These are phyloP conservation scores for Mylabris phalerata DNA, from an alignment of 1,140 invertebrate genomes.

Conservation along the genomic window DNA sequence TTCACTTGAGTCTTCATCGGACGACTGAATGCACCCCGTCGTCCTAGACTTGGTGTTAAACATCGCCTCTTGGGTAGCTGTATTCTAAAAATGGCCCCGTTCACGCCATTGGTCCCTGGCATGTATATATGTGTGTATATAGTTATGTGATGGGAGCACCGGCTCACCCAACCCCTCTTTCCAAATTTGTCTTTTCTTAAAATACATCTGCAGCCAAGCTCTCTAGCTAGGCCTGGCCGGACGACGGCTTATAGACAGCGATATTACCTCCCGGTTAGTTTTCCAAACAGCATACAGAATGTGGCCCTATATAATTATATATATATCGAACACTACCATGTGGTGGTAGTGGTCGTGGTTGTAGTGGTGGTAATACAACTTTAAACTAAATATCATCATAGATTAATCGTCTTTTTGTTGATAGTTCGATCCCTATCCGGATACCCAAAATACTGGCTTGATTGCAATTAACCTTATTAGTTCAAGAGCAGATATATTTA, in stretches of 20 bases:
- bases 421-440: too few species aligned
- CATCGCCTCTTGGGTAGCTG: constrained; percentile 34
- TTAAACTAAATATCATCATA: too few species aligned
- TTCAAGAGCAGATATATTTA: neutral
- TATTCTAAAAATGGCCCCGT: constrained; percentile 54
- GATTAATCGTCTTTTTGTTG: too few species aligned
- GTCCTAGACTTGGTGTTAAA: constrained; percentile 10
- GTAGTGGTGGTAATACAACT: too few species aligned
- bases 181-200: constrained; percentile 76
- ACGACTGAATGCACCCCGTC: constrained; percentile 45
- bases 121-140: neutral
- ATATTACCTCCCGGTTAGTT: constrained; percentile 13
- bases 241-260: constrained; percentile 10
- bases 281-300: constrained; percentile 6
- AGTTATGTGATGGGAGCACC: constrained; percentile 11
- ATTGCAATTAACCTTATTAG: too few species aligned
- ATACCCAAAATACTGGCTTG: too few species aligned
- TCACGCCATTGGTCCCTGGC: constrained; percentile 36
- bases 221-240: constrained; percentile 20
- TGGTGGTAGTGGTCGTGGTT: too few species aligned
- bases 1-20: constrained; percentile 25
- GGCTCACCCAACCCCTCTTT: constrained; percentile 43
- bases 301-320: constrained; percentile 25
- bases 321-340: neutral
- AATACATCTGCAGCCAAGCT: constrained; percentile 57